Evolutionary conservation across 2,113 vertebrate genomes (phyloP).

Genomic region (Cinclus mexicanus): DNA sequence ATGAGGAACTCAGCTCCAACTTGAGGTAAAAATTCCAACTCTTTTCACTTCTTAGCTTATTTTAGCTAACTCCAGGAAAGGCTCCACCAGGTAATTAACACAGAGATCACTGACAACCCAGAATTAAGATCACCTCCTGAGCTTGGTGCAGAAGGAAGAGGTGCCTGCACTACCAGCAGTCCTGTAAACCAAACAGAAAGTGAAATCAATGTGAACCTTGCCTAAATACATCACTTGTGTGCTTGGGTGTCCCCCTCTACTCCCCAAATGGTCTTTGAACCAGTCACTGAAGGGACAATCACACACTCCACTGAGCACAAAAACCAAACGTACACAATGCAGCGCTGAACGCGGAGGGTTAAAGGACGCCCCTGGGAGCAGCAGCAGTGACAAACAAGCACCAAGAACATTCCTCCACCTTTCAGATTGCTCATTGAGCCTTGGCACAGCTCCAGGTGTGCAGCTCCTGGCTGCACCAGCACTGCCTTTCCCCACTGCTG

Average conservation of each 20-base stretch:
- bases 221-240: conserved; percentile 24
- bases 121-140: neutral
- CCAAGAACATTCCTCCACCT: conserved; percentile 10
- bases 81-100: neutral
- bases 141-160: neutral
- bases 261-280: neutral
- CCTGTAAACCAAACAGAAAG: conserved; percentile 24
- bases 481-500: neutral
- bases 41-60: neutral
- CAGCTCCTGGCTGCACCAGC: conserved; percentile 37
- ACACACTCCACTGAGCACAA: conserved; percentile 24
- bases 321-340: conserved; percentile 13
- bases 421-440: conserved; percentile 56
- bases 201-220: conserved; percentile 21
- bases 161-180: neutral
- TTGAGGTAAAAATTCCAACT: neutral
- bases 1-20: neutral
- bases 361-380: neutral
- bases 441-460: conserved; percentile 11
- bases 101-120: neutral
- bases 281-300: conserved; percentile 45
- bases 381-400: conserved; percentile 22
- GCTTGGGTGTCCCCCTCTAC: neutral
- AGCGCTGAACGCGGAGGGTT: conserved; percentile 38
- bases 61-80: neutral